Evolutionary conservation across 2,113 vertebrate species (phyloP).

Genomic region (Trogon melanurus): DNA sequence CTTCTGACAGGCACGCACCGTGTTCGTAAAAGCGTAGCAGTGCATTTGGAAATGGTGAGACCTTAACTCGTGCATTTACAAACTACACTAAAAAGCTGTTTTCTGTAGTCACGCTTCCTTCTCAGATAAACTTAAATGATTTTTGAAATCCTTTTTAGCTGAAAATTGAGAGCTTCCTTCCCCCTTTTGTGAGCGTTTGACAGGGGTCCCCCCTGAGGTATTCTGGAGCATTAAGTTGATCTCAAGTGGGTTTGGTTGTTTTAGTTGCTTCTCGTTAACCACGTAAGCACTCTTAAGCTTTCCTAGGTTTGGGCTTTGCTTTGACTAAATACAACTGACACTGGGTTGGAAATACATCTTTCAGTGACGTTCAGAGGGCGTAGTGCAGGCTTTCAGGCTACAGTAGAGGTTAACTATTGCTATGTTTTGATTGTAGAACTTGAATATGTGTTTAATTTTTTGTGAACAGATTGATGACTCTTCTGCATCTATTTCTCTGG

Average conservation of each 20-base stretch:
- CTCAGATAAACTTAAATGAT: background rate
- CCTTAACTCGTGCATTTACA: background rate
- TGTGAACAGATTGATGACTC: slow-evolving; percentile 94
- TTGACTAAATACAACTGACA: background rate
- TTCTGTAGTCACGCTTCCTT: background rate
- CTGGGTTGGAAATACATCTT: background rate
- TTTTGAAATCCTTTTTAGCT: background rate
- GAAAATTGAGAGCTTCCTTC: background rate
- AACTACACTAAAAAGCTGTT: background rate
- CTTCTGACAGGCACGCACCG: background rate
- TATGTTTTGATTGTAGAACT: slow-evolving; percentile 83
- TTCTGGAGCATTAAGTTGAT: background rate
- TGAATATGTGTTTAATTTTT: slow-evolving; percentile 92
- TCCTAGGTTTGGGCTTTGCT: background rate
- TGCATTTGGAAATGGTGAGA: background rate
- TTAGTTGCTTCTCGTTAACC: background rate
- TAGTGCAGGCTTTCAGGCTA: slow-evolving; percentile 56
- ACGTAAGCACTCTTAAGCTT: background rate
- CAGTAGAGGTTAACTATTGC: slow-evolving; percentile 75
- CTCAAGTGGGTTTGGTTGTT: background rate
- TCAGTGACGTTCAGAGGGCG: background rate
- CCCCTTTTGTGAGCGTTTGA: background rate
- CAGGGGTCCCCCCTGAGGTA: background rate
- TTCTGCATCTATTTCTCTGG: slow-evolving; percentile 88
- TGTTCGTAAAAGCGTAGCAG: background rate